Conservation (phyloP, 1,140 invertebrate species). For the Melipona quadrifasciata region DNA sequence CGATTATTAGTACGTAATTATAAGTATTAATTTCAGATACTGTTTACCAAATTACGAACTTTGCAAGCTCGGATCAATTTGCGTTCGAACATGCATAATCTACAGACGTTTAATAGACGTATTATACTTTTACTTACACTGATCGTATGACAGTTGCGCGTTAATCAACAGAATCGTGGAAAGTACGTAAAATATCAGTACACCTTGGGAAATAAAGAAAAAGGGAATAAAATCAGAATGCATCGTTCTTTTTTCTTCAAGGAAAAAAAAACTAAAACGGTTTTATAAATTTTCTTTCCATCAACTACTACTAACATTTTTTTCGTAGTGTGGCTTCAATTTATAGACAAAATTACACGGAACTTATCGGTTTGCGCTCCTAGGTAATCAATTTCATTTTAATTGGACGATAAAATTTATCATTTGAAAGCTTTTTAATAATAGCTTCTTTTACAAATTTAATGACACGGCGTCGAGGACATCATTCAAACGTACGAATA, state of each 20-base stretch:
- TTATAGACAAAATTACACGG: constrained; percentile 11
- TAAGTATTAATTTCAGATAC: not conserved
- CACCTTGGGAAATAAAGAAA: not conserved
- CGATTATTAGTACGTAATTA: not conserved
- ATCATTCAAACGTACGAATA: not conserved
- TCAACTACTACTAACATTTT: not conserved
- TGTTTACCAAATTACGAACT: too few relatives aligned
- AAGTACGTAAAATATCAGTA: not conserved
- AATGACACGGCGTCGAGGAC: not conserved
- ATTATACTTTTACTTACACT: constrained; percentile 10
- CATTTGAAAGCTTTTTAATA: not conserved
- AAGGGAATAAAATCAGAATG: rapidly evolving
- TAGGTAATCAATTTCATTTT: not conserved
- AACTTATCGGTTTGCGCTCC: not conserved
- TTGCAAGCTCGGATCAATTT: too few relatives aligned
- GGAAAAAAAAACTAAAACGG: not conserved
- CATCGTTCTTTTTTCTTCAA: too few relatives aligned
- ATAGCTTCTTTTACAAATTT: not conserved
- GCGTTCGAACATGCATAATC: too few relatives aligned
- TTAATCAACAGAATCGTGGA: not conserved
- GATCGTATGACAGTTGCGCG: not conserved
- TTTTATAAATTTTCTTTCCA: not conserved
- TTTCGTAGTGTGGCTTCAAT: not conserved
- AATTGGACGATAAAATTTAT: constrained; percentile 1
- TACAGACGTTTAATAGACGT: not conserved